phyloP scores from a whole-genome alignment of 2,888 invertebrate species.

The Beris morrisii region DNA sequence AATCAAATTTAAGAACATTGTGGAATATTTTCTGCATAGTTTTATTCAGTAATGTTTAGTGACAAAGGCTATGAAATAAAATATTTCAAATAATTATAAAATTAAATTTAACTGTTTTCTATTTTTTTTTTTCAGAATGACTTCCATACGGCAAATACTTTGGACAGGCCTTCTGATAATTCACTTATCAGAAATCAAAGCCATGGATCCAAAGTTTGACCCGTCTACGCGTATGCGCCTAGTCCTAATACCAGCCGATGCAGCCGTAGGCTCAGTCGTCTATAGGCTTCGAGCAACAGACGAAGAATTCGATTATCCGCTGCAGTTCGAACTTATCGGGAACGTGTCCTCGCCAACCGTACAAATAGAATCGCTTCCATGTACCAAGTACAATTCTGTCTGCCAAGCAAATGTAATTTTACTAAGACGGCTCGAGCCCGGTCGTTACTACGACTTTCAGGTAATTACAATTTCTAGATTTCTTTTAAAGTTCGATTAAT shows the following conservation, averaged over 20 bases:
- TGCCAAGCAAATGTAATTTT: constrained; percentile 87
- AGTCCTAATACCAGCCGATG: constrained; percentile 81
- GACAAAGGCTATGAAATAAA: no score
- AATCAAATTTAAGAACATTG: no score
- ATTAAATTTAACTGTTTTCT: not conserved
- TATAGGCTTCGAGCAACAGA: constrained; percentile 86
- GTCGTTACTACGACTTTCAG: constrained; percentile 82
- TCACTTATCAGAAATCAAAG: constrained; percentile 51
- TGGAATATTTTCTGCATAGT: no score
- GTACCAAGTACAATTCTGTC: constrained; percentile 82
- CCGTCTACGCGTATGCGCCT: constrained; percentile 80
- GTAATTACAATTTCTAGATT: constrained; percentile 48
- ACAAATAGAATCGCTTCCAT: constrained; percentile 78
- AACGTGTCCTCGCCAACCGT: constrained; percentile 75
- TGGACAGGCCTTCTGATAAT: constrained; percentile 38
- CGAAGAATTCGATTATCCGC: constrained; percentile 83
- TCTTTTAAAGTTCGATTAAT: not conserved
- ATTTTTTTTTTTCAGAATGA: constrained; percentile 35
- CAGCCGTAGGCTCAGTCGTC: constrained; percentile 79
- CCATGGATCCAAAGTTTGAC: constrained; percentile 80
- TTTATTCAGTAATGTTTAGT: no score
- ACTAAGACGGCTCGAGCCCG: constrained; percentile 73
- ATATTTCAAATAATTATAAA: not conserved
- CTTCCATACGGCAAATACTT: constrained; percentile 33
- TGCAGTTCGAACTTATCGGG: constrained; percentile 78